Base-by-base conservation (phyloP, 2,113 vertebrate genomes). In the Oenanthe oenanthe region DNA sequence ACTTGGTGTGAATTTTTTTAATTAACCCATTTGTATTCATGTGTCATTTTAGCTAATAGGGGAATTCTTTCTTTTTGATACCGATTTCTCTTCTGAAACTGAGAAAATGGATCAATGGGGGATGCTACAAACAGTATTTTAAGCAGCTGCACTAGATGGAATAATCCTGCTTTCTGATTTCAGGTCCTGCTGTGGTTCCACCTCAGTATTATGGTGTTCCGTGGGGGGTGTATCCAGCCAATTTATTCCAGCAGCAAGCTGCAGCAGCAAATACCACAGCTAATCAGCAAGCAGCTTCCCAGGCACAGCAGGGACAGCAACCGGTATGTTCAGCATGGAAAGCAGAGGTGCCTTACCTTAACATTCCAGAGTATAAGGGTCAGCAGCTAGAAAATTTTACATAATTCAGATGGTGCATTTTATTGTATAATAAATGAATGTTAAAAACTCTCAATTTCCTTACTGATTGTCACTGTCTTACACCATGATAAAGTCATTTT, bases 191-290 rank as follows among this genome's bases (percentile, higher is more conserved):
- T 77, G 99, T 99, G 93, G 99, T 99, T 96, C 99, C 99, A 3
- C 99, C 99, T 89, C 99, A 99, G 97, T 99, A 99, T 98, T 99
- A 99, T 1, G 99, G 99, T 12, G 99, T 99, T 92, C 99, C 99
- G 0, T 99, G 99, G 99, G 99, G 99, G 13, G 99, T 99, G 84
- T 99, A 99, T 98, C 99, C 99, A 79, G 99, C 99, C 95, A 99
- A 99, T 97, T 98, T 99, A 96, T 99, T 99, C 97, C 99, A 99
- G 95, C 99, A 99, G 81, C 99, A 99, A 98, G 98, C 99, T 83
- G 98, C 98, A 58, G 98, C 98, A 48, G 98, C 98, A 74, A 98
- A 98, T 94, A 98, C 98, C 76, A 98, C 98, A 85, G 97, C 98
- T 95, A 99, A 98, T 98, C 99, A 99, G 95, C 99, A 99, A 97